Evolutionary conservation across 2,797 vertebrate genomes (phyloP), one percentile per base, ranked within the genome.

Genomic region (Propithecus deckenii): DNA sequence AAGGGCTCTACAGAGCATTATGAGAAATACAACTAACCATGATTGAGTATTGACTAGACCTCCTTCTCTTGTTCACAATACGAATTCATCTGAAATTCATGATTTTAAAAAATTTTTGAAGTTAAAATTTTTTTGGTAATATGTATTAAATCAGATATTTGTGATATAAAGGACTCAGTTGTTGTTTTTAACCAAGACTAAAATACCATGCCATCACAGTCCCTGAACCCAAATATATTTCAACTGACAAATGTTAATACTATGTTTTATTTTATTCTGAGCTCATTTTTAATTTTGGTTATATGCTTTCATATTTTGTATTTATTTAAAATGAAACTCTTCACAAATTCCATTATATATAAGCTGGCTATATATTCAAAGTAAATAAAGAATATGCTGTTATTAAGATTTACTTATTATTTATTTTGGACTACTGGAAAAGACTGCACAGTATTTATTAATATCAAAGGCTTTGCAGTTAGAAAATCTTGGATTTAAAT

Each of bases 71-170:
- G 3, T 78, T 84, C 32, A 41, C 5, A 75, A 18, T 61, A 52
- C 52, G 12, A 14, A 79, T 63, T 86, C 74, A 55, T 59, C 17
- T 96, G 7, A 92, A 76, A 91, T 72, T 94, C 30, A 89, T 11
- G 7, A 41, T 48, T 67, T 10, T 9, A 50, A 35, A 12, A 30
- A 52, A 32, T 35, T 20, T 63, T 43, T 74, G 15, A 81, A 75
- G n/a, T 35, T 20, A 63, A 81, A 81, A 43, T 17, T 57, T 10
- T 61, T 30, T n/a, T 91, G 8, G 1, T 55, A 63, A 43, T 71
- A 59, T 32, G 7, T 28, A 28, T 76, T 61, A 25, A 80, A 38
- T 90, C 25, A 57, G 4, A 2, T 78, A 18, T 72, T 72, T 75
- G 25, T n/a, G 25, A 63, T 52, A 74, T 9, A 0, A 4, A 93